phyloP scores from a whole-genome alignment of 1,140 invertebrate genomes.

The Cydia strobilella region DNA sequence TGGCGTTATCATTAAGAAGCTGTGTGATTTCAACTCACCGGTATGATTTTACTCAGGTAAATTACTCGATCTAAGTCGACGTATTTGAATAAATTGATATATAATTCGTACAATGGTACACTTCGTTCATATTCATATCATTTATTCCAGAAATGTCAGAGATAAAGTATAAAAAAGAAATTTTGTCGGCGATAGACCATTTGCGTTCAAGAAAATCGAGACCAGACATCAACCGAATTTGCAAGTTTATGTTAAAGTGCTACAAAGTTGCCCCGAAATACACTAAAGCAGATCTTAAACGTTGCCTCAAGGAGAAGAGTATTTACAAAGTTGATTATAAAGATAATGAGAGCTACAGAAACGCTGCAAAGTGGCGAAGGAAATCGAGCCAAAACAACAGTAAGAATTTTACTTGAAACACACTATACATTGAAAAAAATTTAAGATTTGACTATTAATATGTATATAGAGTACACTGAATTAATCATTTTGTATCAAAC shows the following conservation, averaged over 20 bases:
- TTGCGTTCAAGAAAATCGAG: conserved; percentile 89
- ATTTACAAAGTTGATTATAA: conserved; percentile 94
- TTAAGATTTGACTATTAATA: too few species aligned
- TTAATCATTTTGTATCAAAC: too few species aligned
- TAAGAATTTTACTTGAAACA: conserved; percentile 43
- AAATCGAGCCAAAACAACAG: conserved; percentile 65
- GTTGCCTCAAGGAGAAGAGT: conserved; percentile 87
- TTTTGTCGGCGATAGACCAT: conserved; percentile 92
- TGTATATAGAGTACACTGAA: too few species aligned
- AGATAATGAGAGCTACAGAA: conserved; percentile 90
- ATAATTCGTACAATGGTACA: background rate
- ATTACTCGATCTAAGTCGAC: background rate
- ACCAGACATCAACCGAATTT: conserved; percentile 90
- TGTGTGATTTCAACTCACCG: conserved; percentile 54
- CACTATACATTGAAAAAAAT: too few species aligned
- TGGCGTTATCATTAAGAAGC: background rate
- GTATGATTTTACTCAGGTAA: conserved; percentile 72
- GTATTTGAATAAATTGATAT: background rate
- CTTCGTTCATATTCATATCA: background rate
- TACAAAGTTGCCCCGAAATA: conserved; percentile 86
- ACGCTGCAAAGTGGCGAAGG: conserved; percentile 87
- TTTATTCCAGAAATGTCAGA: conserved; percentile 74
- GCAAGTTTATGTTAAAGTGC: conserved; percentile 88
- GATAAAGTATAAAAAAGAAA: conserved; percentile 85
- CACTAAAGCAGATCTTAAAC: conserved; percentile 87